Evolutionary conservation across 2,888 invertebrate species (phyloP).

Genomic region (Morpho helenor): DNA sequence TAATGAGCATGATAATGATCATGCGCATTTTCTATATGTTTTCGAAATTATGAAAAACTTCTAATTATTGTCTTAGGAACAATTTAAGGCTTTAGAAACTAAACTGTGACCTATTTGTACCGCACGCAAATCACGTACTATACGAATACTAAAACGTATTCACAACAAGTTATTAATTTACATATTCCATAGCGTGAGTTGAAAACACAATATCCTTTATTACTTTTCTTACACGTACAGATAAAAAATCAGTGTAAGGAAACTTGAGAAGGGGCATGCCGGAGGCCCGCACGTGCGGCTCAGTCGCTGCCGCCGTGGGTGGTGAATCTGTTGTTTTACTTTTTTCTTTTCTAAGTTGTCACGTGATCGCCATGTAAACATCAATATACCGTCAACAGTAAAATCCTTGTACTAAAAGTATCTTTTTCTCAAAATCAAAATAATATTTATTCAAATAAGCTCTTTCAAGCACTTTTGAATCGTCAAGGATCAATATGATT

Average conservation of each 20-base stretch:
- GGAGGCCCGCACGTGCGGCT: conserved; percentile 41
- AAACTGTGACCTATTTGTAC: no score
- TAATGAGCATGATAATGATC: no score
- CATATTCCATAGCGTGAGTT: background rate
- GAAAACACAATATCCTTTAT: background rate
- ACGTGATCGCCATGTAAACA: conserved; percentile 48
- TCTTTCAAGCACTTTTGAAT: no score
- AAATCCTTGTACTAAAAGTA: background rate
- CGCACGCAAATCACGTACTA: no score
- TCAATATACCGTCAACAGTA: background rate
- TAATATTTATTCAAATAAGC: no score
- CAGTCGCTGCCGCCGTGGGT: conserved; percentile 32
- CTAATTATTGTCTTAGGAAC: no score
- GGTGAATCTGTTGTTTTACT: conserved; percentile 27
- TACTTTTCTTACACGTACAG: conserved; percentile 7
- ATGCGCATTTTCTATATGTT: no score
- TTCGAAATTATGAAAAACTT: no score
- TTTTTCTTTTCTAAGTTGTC: conserved; percentile 39
- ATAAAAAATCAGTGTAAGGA: conserved; percentile 20
- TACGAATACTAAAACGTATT: no score
- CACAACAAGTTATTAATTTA: background rate
- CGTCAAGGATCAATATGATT: no score
- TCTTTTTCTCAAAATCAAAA: background rate
- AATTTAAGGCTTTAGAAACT: no score
- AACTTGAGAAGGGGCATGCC: conserved; percentile 31